Conservation (phyloP, 1,140 invertebrate species). For the Brachionus koreanus region DNA sequence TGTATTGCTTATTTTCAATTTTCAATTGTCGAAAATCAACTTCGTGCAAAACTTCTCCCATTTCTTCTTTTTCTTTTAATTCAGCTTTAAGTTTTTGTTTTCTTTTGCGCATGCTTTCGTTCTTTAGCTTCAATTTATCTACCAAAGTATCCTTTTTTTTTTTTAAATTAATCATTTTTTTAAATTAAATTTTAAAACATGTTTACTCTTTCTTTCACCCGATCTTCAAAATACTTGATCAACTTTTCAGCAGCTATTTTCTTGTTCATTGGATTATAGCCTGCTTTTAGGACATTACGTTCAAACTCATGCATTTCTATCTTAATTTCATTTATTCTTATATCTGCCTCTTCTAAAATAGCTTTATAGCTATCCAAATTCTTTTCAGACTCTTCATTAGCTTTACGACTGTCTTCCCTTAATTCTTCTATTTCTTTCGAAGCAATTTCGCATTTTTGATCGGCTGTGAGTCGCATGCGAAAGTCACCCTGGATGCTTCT, state of each 20-base stretch:
- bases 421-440: constrained; percentile 53
- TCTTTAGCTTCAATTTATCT: constrained; percentile 58
- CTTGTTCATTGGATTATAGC: constrained; percentile 51
- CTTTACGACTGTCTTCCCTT: constrained; percentile 53
- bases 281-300: constrained; percentile 56
- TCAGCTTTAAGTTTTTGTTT: constrained; percentile 57
- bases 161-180: not conserved
- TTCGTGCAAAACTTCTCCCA: constrained; percentile 59
- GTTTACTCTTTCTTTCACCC: constrained; percentile 54
- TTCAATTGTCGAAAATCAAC: constrained; percentile 59
- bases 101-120: constrained; percentile 56
- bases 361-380: constrained; percentile 56
- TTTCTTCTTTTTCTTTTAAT: constrained; percentile 60
- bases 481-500: constrained; percentile 52
- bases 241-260: constrained; percentile 58
- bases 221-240: constrained; percentile 56
- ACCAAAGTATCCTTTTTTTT: constrained; percentile 54
- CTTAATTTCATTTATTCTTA: constrained; percentile 55
- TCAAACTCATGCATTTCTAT: constrained; percentile 58
- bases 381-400: constrained; percentile 57
- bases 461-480: constrained; percentile 52
- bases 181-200: not conserved
- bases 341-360: constrained; percentile 56
- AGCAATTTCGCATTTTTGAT: constrained; percentile 59
- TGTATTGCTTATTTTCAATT: constrained; percentile 59